Percentiles rank a stretch among this genome's conserved stretches.
These are phyloP conservation scores for Homarus gammarus DNA, from an alignment of 2,888 invertebrate species.

Conservation along the genomic window DNA sequence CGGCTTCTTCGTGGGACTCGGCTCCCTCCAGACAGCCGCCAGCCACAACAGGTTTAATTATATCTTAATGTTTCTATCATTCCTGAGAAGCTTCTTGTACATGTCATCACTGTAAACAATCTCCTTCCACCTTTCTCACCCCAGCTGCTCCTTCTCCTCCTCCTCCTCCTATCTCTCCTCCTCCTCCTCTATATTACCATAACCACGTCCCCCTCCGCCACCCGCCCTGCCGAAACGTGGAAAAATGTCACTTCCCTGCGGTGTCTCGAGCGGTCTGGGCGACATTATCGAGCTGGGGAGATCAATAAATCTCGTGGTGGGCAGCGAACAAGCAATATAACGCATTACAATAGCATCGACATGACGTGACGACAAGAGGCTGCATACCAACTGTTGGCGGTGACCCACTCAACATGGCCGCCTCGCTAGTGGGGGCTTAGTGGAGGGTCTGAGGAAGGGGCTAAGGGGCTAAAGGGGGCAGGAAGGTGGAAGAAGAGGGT, in stretches of 20 bases:
- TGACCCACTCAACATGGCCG: not conserved
- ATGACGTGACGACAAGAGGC: slow-evolving; percentile 31
- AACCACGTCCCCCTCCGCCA: not conserved
- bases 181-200: slow-evolving; percentile 7
- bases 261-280: not conserved
- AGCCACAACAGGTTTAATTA: no score
- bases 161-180: slow-evolving; percentile 10
- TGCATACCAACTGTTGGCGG: slow-evolving; percentile 33
- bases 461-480: not conserved
- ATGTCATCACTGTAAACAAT: not conserved
- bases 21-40: no score
- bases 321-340: slow-evolving; percentile 60
- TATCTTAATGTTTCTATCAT: no score
- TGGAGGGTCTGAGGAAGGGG: not conserved
- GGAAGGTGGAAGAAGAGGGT: not conserved
- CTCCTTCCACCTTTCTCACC: not conserved
- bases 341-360: slow-evolving; percentile 63
- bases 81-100: no score
- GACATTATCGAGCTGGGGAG: slow-evolving; percentile 49
- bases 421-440: not conserved
- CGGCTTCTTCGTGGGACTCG: not conserved
- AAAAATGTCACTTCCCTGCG: slow-evolving; percentile 32
- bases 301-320: slow-evolving; percentile 46
- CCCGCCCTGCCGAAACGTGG: slow-evolving; percentile 1
- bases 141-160: not conserved